Evolutionary conservation across 2,797 vertebrate species (phyloP).

Genomic region (Cryptoprocta ferox): DNA sequence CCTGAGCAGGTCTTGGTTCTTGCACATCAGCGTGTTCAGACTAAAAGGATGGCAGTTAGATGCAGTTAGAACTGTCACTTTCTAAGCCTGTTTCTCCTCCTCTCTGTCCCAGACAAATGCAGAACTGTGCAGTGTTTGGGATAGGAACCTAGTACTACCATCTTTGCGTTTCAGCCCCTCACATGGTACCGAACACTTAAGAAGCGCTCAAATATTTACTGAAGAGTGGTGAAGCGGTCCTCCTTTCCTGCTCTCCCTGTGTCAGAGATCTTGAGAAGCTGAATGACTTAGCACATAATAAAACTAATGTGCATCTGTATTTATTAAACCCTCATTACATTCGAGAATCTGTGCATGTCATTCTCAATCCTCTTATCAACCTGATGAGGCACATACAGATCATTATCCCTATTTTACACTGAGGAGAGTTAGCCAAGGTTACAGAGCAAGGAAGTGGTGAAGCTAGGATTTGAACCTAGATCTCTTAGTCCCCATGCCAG

Average conservation of each 20-base stretch:
- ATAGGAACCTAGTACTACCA: not conserved
- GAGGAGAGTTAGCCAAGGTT: not conserved
- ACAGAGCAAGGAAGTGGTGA: not conserved
- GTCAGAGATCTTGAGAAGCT: not conserved
- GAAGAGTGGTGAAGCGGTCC: not conserved
- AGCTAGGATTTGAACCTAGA: not conserved
- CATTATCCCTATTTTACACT: not conserved
- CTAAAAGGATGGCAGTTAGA: not conserved
- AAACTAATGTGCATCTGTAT: not conserved
- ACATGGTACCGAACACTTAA: not conserved
- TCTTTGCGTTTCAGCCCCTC: not conserved
- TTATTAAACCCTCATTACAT: not conserved
- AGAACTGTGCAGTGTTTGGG: not conserved
- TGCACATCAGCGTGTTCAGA: not conserved
- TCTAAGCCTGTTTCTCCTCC: not conserved
- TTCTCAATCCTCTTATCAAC: not conserved
- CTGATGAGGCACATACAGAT: not conserved
- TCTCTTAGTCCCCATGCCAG: not conserved
- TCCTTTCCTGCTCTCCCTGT: not conserved
- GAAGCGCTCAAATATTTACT: not conserved
- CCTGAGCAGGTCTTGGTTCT: not conserved
- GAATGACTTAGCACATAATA: not conserved
- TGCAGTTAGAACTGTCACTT: not conserved
- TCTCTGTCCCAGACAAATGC: not conserved
- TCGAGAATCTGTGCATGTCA: not conserved